Percentiles rank a stretch among this genome's conserved stretches.
Evolutionary conservation across 1,140 invertebrate species (phyloP).

Genomic region (Euura saliciscinereae): DNA sequence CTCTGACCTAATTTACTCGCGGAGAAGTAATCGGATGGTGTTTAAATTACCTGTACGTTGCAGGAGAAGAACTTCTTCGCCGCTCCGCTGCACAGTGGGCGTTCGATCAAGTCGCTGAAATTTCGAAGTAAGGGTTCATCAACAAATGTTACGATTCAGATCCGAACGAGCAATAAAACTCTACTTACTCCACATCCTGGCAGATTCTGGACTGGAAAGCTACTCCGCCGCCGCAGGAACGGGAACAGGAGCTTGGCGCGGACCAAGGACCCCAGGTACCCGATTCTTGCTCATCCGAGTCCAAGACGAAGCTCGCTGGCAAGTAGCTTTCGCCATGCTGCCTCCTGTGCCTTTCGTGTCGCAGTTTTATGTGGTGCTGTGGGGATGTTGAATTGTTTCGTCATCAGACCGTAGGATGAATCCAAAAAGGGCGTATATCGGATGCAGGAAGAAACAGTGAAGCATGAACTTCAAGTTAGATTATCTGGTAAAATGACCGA

Average conservation of each 20-base stretch:
- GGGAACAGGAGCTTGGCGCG: conserved; percentile 75
- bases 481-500: neutral
- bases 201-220: conserved; percentile 77
- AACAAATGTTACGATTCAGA: too few relatives aligned
- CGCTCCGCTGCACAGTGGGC: conserved; percentile 70
- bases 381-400: too few relatives aligned
- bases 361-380: conserved; percentile 58
- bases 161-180: neutral
- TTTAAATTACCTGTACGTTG: conserved; percentile 76
- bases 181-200: conserved; percentile 65
- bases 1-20: too few relatives aligned
- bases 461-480: neutral
- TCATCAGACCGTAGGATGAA: too few relatives aligned
- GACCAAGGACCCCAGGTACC: conserved; percentile 81
- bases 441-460: too few relatives aligned
- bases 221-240: conserved; percentile 90
- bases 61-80: conserved; percentile 86
- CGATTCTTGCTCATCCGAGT: conserved; percentile 65
- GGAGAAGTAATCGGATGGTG: too few relatives aligned
- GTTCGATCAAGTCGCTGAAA: conserved; percentile 57
- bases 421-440: too few relatives aligned
- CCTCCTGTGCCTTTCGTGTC: conserved; percentile 68
- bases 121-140: conserved; percentile 17
- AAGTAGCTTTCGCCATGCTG: conserved; percentile 76
- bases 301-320: conserved; percentile 69